phyloP scores from a whole-genome alignment of 1,140 invertebrate genomes.

The Psilanteris sp. region DNA sequence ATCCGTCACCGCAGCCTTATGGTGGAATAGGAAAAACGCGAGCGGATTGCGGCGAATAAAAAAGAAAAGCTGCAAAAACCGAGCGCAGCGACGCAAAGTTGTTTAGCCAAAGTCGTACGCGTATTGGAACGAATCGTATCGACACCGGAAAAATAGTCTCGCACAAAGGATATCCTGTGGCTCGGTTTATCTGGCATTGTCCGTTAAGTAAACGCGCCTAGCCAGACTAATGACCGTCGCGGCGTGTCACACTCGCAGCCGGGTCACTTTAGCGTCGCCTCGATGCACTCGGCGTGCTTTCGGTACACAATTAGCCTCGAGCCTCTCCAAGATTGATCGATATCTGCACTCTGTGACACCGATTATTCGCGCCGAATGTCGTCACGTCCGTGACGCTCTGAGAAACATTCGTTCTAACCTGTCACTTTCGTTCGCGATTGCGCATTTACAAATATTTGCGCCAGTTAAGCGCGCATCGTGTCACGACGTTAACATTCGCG shows the following conservation, averaged over 20 bases:
- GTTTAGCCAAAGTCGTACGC: not conserved
- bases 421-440: constrained; percentile 42
- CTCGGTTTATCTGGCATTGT: constrained; percentile 57
- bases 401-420: constrained; percentile 31
- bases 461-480: no score
- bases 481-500: no score
- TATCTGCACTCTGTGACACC: constrained; percentile 59
- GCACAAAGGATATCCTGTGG: constrained; percentile 72
- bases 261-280: constrained; percentile 64
- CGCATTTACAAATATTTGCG: no score
- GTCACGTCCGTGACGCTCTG: constrained; percentile 49
- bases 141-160: constrained; percentile 53
- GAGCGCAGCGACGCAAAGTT: no score
- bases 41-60: no score
- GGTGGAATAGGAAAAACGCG: no score
- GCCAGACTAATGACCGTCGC: constrained; percentile 71
- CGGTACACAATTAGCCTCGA: constrained; percentile 67
- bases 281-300: constrained; percentile 73
- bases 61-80: no score
- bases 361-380: constrained; percentile 59
- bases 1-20: no score
- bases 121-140: constrained; percentile 37
- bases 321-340: constrained; percentile 53
- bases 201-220: constrained; percentile 68
- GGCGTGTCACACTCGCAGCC: constrained; percentile 38